Percentiles rank a stretch among this genome's conserved stretches.
phyloP scores from a whole-genome alignment of 2,113 vertebrate species.

The Malurus alboscapulatus region DNA sequence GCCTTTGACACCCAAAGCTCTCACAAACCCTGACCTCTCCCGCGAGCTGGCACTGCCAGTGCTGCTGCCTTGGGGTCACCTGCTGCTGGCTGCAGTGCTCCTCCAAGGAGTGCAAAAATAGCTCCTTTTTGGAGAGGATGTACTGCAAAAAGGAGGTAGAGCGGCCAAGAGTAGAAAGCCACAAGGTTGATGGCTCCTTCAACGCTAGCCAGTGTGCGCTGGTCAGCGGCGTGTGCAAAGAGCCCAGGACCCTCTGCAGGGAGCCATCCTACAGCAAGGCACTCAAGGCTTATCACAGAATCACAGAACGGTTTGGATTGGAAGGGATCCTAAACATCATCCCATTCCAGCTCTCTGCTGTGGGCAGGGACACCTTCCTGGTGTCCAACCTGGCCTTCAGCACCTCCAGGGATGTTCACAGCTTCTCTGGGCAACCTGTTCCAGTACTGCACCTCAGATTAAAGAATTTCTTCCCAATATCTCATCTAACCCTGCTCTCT shows the following conservation, averaged over 20 bases:
- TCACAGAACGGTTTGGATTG: background rate
- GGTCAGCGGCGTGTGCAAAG: accelerated
- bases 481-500: background rate
- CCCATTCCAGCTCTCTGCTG: background rate
- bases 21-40: background rate
- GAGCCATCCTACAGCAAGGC: background rate
- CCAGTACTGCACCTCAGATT: background rate
- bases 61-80: background rate
- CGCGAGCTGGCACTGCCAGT: accelerated
- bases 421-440: background rate
- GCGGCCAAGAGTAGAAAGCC: background rate
- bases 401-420: background rate
- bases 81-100: background rate
- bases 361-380: background rate
- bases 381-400: background rate
- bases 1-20: background rate
- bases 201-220: background rate
- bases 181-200: background rate
- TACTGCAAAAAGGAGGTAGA: background rate
- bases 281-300: background rate
- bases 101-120: background rate
- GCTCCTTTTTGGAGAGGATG: background rate
- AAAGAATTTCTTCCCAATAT: background rate
- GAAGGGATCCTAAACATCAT: background rate
- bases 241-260: background rate